Percentiles rank a stretch among this genome's conserved stretches.
These are phyloP conservation scores for Argyrosomus japonicus DNA, from an alignment of 2,113 vertebrate species.

Conservation along the genomic window DNA sequence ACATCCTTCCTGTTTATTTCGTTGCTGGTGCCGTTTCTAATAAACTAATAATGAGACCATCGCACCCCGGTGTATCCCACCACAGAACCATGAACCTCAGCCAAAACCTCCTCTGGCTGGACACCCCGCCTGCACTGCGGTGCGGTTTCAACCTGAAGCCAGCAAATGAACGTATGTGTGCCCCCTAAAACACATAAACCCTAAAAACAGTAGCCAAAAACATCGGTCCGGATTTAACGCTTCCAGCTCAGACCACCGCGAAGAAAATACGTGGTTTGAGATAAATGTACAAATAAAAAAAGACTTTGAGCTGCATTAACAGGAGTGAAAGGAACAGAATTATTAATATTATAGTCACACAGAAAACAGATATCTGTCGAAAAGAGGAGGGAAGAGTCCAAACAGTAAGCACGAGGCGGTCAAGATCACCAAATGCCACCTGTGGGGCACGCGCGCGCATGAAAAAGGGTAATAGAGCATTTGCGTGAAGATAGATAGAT, in stretches of 20 bases:
- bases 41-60: conserved; percentile 54
- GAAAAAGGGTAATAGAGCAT: not conserved
- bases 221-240: conserved; percentile 18
- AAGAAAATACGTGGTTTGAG: not conserved
- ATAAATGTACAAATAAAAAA: not conserved
- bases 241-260: conserved; percentile 46
- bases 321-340: not conserved
- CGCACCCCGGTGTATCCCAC: conserved; percentile 35
- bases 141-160: conserved; percentile 28
- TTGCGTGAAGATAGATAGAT: conserved; percentile 14
- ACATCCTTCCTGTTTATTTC: conserved; percentile 23
- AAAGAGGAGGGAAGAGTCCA: not conserved
- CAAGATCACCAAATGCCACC: conserved; percentile 16
- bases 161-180: not conserved
- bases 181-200: conserved; percentile 29
- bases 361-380: not conserved
- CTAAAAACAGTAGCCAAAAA: conserved; percentile 59
- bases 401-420: not conserved
- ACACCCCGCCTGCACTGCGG: conserved; percentile 30
- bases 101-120: conserved; percentile 57
- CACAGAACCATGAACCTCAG: conserved; percentile 43
- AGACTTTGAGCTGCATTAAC: not conserved
- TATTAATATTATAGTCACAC: not conserved
- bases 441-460: conserved; percentile 14
- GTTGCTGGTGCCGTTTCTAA: conserved; percentile 33